Base-by-base conservation (phyloP, 2,113 vertebrate species). In the Symphodus melops region DNA sequence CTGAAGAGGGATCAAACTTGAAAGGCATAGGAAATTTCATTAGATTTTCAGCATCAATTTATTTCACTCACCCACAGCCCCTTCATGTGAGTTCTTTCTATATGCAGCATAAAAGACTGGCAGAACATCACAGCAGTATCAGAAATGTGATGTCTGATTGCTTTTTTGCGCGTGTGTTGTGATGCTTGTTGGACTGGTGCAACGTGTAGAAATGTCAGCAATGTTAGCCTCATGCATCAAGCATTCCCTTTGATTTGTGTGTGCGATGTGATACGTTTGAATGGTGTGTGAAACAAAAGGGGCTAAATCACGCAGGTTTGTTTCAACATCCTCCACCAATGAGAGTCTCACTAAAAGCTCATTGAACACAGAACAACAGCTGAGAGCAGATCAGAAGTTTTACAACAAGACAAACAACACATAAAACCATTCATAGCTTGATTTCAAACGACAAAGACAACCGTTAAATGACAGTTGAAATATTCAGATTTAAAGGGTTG, bases 1-100 rank as follows among this genome's bases (percentile, higher is more conserved):
- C 55, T 55, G 52, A 51, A 63, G 49, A 77, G 21, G 57, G 68
- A 68, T 84, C 81, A 84, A 68, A 86, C 70, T 67, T 76, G 44
- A 87, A 82, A 83, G 81, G 55, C 48, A 72, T 54, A 9, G 60
- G 53, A 82, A 63, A 77, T 66, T 81, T 84, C 76, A 79, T 86
- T 85, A 55, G 48, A 80, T 79, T 84, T 82, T 65, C 74, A 65
- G 44, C 68, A 79, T 82, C 79, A 84, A 69, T 83, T 36, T 44
- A 76, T 72, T 63, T 74, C 76, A 37, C 19, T 67, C 67, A 64
- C 48, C 67, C 51, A 70, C 65, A 46, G 1, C 41, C 44, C 25
- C 66, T 77, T 78, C 68, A 64, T 76, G 42, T 52, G 53, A 58
- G 51, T 62, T 79, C 49, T 81, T 81, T 61, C 59, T 64, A 49